Conservation (phyloP, 53 echinoderm and acorn worm species). For the Zoroaster sp. region DNA sequence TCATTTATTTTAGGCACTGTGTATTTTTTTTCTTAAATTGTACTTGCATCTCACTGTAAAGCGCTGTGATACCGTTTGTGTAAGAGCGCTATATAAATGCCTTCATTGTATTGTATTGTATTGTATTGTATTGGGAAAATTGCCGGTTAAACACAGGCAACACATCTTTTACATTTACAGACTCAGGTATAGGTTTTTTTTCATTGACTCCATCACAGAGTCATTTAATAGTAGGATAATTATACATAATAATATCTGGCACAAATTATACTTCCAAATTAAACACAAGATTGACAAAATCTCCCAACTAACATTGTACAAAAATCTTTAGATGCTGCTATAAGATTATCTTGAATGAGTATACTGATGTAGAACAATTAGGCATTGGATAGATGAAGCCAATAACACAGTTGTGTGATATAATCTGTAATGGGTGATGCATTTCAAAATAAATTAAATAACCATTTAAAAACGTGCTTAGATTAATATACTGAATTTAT, state of each 20-base stretch:
- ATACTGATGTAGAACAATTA: not conserved
- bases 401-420: not conserved
- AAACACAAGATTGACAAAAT: conserved; percentile 32
- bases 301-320: conserved; percentile 45
- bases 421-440: not conserved
- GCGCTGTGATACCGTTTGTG: too few species aligned
- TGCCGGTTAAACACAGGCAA: too few species aligned
- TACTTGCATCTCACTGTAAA: too few species aligned
- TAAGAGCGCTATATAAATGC: too few species aligned
- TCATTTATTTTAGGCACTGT: too few species aligned
- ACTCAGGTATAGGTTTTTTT: not conserved
- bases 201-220: not conserved
- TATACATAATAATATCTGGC: conserved; percentile 60
- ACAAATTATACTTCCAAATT: conserved; percentile 44
- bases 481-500: not conserved
- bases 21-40: too few species aligned
- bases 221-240: conserved; percentile 50
- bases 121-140: too few species aligned
- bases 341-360: not conserved
- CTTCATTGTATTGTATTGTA: too few species aligned
- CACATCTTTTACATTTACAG: too few species aligned
- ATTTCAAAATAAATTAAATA: not conserved
- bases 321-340: conserved; percentile 40
- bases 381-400: not conserved
- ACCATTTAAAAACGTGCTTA: not conserved